Percentiles rank a stretch among this genome's conserved stretches.
Conservation (phyloP, 2,888 invertebrate species). For the Ctenicera cuprea region DNA sequence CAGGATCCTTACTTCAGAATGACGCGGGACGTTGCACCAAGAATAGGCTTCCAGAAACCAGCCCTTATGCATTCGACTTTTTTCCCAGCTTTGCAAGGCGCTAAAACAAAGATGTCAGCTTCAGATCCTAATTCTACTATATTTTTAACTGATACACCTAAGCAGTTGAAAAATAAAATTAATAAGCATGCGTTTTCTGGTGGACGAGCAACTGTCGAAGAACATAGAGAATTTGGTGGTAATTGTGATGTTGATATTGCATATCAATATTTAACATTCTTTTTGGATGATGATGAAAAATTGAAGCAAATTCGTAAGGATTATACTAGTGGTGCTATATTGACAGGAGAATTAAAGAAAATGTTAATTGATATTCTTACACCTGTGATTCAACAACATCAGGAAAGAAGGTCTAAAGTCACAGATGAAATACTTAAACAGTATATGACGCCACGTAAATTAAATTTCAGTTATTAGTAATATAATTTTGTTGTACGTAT, state of each 20-base stretch:
- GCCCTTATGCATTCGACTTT: conserved; percentile 85
- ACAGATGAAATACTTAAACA: conserved; percentile 90
- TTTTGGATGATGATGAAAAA: conserved; percentile 93
- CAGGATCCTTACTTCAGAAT: conserved; percentile 99
- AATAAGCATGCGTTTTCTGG: conserved; percentile 99
- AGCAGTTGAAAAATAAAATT: conserved; percentile 97
- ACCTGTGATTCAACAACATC: conserved; percentile 88
- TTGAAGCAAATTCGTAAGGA: conserved; percentile 82
- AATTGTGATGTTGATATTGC: conserved; percentile 97
- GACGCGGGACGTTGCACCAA: conserved; percentile 98
- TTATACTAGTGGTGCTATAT: conserved; percentile 90
- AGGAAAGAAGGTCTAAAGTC: conserved; percentile 84
- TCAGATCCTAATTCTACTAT: conserved; percentile 96
- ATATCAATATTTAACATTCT: conserved; percentile 95
- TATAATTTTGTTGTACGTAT: neutral
- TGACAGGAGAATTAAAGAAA: conserved; percentile 97
- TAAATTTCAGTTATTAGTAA: conserved; percentile 76
- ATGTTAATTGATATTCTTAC: conserved; percentile 88
- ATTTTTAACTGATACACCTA: conserved; percentile 95
- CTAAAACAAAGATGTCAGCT: conserved; percentile 98
- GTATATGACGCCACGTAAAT: conserved; percentile 90
- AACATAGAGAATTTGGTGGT: conserved; percentile 93
- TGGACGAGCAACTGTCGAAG: conserved; percentile 94
- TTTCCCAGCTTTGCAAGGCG: conserved; percentile 89
- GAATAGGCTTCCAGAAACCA: conserved; percentile 90